A percentile compares a stretch with the other conserved stretches of the same genome.
phyloP scores from a whole-genome alignment of 2,113 vertebrate species.

The Prunella himalayana region DNA sequence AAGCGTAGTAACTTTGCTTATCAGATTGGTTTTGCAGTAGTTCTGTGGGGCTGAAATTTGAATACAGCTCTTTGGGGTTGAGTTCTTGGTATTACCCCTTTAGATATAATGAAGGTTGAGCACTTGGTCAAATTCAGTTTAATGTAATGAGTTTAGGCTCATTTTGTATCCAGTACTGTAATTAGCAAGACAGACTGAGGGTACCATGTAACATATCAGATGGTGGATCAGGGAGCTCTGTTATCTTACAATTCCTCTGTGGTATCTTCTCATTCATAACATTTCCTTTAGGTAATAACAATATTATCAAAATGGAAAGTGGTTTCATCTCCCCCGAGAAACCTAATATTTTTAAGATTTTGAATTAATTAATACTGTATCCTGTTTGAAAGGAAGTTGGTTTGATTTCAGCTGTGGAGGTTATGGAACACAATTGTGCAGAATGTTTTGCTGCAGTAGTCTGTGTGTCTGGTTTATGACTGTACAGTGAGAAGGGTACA shows the following conservation, averaged over 20 bases:
- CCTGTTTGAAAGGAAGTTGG: conserved; percentile 1
- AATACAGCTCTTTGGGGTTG: background rate
- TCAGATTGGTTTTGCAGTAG: background rate
- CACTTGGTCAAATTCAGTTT: background rate
- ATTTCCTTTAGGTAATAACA: background rate
- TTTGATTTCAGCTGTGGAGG: background rate
- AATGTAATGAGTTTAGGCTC: background rate
- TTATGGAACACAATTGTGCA: background rate
- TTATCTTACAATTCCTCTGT: background rate
- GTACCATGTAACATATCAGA: background rate
- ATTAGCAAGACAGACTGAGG: background rate
- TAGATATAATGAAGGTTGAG: background rate
- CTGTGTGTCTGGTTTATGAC: background rate
- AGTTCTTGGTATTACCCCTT: background rate
- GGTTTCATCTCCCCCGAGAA: background rate
- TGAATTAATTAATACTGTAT: background rate
- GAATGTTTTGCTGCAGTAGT: background rate
- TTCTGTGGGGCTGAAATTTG: background rate
- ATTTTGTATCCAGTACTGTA: background rate
- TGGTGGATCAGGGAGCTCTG: background rate
- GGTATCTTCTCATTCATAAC: background rate
- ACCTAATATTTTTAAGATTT: background rate
- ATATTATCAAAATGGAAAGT: background rate
- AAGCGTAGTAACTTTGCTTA: rapidly evolving
- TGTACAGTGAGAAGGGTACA: background rate